Percentiles rank a stretch among this genome's conserved stretches.
These are phyloP conservation scores for Orestias chungarensis DNA, from an alignment of 2,797 vertebrate genomes.

Conservation along the genomic window DNA sequence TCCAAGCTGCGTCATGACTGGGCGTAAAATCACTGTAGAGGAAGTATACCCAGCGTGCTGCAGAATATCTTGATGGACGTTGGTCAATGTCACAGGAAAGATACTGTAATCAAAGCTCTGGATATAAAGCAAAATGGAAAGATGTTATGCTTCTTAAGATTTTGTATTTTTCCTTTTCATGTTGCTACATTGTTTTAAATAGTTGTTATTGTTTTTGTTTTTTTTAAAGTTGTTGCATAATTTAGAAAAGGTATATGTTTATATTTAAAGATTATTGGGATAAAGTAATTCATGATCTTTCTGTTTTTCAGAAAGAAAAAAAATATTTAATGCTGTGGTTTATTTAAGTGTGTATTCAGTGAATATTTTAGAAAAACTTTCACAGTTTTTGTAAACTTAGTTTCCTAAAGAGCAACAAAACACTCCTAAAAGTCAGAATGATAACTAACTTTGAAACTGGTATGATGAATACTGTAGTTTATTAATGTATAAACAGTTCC, in stretches of 20 bases:
- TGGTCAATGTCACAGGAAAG: background rate
- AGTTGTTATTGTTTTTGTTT: too few relatives aligned
- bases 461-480: too few relatives aligned
- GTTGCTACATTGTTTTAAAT: background rate
- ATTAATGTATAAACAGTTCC: too few relatives aligned
- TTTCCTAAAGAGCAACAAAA: too few relatives aligned
- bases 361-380: too few relatives aligned
- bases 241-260: background rate
- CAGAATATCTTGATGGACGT: background rate
- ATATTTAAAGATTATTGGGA: background rate
- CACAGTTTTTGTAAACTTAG: too few relatives aligned
- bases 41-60: background rate
- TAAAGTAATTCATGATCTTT: background rate
- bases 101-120: constrained; percentile 27
- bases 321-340: background rate
- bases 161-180: background rate
- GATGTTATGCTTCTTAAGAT: background rate
- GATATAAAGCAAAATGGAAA: background rate
- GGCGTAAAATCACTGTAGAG: background rate
- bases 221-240: background rate
- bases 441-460: too few relatives aligned
- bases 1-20: background rate
- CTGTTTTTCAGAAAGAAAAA: background rate
- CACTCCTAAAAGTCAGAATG: too few relatives aligned
- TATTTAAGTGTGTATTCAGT: background rate